Base-by-base conservation (phyloP, 2,888 invertebrate species). In the Chorisops tibialis region DNA sequence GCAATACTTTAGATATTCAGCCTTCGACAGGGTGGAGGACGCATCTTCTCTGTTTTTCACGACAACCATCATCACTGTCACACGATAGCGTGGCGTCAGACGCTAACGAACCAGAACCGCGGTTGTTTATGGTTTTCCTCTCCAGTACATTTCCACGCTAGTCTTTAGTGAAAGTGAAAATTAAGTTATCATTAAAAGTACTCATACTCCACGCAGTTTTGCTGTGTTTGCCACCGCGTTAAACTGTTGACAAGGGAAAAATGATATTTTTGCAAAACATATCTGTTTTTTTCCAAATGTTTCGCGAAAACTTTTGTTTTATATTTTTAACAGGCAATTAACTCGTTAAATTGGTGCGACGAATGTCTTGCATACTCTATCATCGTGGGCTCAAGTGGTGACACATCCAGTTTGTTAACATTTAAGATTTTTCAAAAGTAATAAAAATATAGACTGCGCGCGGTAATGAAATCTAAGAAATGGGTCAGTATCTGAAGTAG, bases 151-250 rank as follows among this genome's bases (percentile, higher is more conserved):
- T 52, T 52, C 52, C 52, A 52, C 52, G 2, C 18, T 21, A 14
- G 16, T 19, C 21, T 3, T 12, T 9, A 52, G 52, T 38, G 52
- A 52, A 52, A 52, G 52, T 52, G 52, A 52, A 52, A 52, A 52
- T 12, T 19, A 21, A 52, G 19, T 14, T 35, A 30, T 12, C 37
- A 39, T 19, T 39, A 19, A 12, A n/a, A 18, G 6, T 19, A 19
- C 3, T 45, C 45, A 19, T 12, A 21, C 38, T 48, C 37, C 37
- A 19, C 18, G 6, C 19, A 3, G 2, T 18, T 37, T n/a, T 21
- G 30, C 7, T 24, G 19, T 12, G 38, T 38, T 52, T 39, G 18
- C 35, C 19, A 12, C 12, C 12, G 37, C n/a, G 41, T 14, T 41
- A 14, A 1, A 6, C 14, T 41, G 41, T 5, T 16, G 16, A 1